A percentile compares a stretch with the other conserved stretches of the same genome.
These are phyloP conservation scores for Oscheius onirici DNA, from an alignment of 2,888 invertebrate genomes.

Conservation along the genomic window DNA sequence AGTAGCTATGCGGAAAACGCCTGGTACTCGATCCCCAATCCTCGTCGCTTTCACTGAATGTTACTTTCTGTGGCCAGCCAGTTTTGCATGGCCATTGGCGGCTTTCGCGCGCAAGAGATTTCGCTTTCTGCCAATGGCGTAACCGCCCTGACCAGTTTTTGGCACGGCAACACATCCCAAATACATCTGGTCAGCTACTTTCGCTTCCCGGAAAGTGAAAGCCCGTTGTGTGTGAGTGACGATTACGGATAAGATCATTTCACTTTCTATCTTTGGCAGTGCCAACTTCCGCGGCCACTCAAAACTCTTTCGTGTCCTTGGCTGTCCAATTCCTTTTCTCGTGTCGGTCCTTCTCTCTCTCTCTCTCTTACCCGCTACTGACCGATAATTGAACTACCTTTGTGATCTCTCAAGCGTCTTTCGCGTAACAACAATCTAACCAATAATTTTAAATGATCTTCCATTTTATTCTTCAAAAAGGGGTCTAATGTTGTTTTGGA, in stretches of 20 bases:
- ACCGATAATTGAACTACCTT: constrained; percentile 26
- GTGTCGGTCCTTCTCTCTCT: constrained; percentile 3
- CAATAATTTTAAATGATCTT: neutral
- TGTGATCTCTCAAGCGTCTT: neutral
- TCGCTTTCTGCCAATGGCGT: constrained; percentile 33
- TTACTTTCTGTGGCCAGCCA: constrained; percentile 31
- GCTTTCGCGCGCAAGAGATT: constrained; percentile 29
- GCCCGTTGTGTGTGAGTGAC: neutral
- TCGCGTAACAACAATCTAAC: too few relatives aligned
- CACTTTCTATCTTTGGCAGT: constrained; percentile 3
- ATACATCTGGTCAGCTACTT: constrained; percentile 35
- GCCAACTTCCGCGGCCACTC: constrained; percentile 10
- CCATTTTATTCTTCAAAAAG: neutral
- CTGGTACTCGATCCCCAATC: constrained; percentile 11
- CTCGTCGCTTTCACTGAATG: constrained; percentile 34
- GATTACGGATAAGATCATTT: constrained; percentile 8
- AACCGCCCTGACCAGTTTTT: constrained; percentile 37
- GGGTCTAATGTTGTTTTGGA: neutral
- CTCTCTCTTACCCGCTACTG: constrained; percentile 12
- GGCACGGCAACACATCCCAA: constrained; percentile 26
- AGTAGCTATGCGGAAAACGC: constrained; percentile 7
- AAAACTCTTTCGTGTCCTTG: constrained; percentile 12
- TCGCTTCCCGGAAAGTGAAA: constrained; percentile 28
- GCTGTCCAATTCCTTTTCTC: neutral
- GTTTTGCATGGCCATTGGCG: constrained; percentile 32